phyloP scores from a whole-genome alignment of 2,888 invertebrate genomes.

The Tipula unca region DNA sequence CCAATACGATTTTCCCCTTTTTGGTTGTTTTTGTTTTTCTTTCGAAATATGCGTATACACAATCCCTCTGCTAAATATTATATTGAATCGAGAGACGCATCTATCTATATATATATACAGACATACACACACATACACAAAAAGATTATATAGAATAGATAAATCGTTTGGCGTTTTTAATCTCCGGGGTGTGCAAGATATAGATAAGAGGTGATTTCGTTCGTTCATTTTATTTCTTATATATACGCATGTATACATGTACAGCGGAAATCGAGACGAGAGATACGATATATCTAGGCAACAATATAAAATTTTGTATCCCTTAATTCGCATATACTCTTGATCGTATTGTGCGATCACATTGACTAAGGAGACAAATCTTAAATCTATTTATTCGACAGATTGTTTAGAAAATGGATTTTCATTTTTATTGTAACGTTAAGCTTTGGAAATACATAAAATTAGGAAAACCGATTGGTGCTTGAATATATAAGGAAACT shows the following conservation, averaged over 20 bases:
- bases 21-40: neutral
- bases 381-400: neutral
- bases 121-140: neutral
- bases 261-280: neutral
- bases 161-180: slow-evolving; percentile 20
- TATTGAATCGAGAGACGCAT: neutral
- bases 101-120: too few relatives aligned
- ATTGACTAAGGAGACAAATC: neutral
- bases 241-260: too few relatives aligned
- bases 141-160: neutral
- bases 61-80: neutral
- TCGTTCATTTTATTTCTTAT: neutral
- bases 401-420: neutral
- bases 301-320: neutral
- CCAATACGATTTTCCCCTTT: neutral
- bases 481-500: too few relatives aligned
- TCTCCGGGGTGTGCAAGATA: slow-evolving; percentile 22
- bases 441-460: neutral
- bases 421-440: neutral
- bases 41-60: neutral
- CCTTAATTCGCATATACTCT: neutral
- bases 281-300: neutral
- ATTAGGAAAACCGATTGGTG: neutral
- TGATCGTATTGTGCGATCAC: neutral
- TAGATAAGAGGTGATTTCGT: slow-evolving; percentile 18